phyloP scores from a whole-genome alignment of 2,888 invertebrate species.

The Temnothorax unifasciatus region DNA sequence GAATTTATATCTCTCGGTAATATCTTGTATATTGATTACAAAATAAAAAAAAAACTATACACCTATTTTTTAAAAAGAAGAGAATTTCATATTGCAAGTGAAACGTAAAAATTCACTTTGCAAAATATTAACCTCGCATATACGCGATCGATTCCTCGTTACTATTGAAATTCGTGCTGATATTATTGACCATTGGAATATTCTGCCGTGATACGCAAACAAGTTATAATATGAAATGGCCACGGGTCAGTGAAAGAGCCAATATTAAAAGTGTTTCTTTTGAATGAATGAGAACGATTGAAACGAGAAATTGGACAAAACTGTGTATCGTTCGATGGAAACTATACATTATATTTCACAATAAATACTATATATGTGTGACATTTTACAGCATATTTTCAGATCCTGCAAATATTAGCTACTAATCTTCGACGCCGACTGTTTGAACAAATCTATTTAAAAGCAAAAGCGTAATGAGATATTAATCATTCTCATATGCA shows the following conservation, averaged over 20 bases:
- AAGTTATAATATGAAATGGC: conserved; percentile 51
- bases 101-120: conserved; percentile 21
- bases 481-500: conserved; percentile 7
- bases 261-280: conserved; percentile 47
- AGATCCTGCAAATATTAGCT: not conserved
- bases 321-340: not conserved
- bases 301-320: conserved; percentile 40
- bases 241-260: conserved; percentile 45
- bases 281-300: conserved; percentile 38
- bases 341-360: conserved; percentile 24
- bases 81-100: conserved; percentile 25
- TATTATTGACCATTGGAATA: conserved; percentile 45
- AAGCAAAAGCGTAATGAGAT: conserved; percentile 16
- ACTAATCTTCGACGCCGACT: conserved; percentile 2
- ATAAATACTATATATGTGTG: not conserved
- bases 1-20: conserved; percentile 11
- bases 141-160: conserved; percentile 38
- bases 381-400: not conserved
- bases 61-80: conserved; percentile 10
- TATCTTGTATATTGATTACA: not conserved
- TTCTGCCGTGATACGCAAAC: conserved; percentile 40
- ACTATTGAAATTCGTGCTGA: conserved; percentile 28
- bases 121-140: conserved; percentile 6
- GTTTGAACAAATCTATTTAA: conserved; percentile 3
- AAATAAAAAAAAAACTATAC: conserved; percentile 1